Evolutionary conservation across 2,888 invertebrate genomes (phyloP), one percentile per base, ranked within the genome.

Genomic region (Phyto melanocephala): DNA sequence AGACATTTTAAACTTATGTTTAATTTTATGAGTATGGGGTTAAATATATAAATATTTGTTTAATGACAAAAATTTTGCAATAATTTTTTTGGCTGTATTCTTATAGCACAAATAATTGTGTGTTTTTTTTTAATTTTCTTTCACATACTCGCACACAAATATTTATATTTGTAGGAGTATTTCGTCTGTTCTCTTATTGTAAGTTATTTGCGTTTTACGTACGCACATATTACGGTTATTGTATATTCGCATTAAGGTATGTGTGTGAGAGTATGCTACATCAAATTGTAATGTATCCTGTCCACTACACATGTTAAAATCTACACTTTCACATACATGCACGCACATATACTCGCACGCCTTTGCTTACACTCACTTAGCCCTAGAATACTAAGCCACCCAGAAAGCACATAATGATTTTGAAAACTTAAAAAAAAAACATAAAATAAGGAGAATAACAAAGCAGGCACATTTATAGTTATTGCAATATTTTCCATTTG

Each of bases 221-320:
- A 77, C 67, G 65, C 67, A 54, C 62, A 56, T 33, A 79, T 65
- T 52, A 75, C 33, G 75, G 33, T 71, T 24, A 77, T 58, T 76
- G 60, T 63, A 60, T 62, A 75, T 72, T 75, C 45, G 15, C 35
- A 75, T 75, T 54, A 40, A 67, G n/a, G 24, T 24, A 11, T 35
- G 37, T 15, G 6, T 13, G 10, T 17, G 11, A 28, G 8, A 17
- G 13, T 47, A n/a, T 71, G 17, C 28, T 60, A 40, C 28, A 58
- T 67, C 58, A 70, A 80, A 68, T 84, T 79, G 82, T 75, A 72
- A 52, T 75, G 70, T 58, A 65, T 75, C 37, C 70, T 82, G 81
- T 82, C 78, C 85, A 80, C 67, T 84, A 80, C 83, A 80, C 84
- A 79, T 81, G 85, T 83, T 84, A 72, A 74, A 33, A 54, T 22